A percentile compares a stretch with the other conserved stretches of the same genome.
These are phyloP conservation scores for Apamea crenata DNA, from an alignment of 2,888 invertebrate species.

Conservation along the genomic window DNA sequence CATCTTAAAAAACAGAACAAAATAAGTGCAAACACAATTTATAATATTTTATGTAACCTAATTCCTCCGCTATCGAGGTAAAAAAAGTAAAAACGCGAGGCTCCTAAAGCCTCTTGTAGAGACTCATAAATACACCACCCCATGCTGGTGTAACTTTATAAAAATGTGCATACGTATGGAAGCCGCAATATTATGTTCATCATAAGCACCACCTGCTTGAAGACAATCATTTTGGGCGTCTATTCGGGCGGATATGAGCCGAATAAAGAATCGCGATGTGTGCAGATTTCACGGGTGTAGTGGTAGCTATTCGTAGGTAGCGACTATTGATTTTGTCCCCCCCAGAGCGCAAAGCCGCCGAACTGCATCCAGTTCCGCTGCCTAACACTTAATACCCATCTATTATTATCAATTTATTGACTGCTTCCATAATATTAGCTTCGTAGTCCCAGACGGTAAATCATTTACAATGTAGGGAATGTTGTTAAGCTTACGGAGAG, in stretches of 20 bases:
- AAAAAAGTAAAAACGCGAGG: conserved; percentile 22
- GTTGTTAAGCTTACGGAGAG: conserved; percentile 33
- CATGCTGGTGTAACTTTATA: conserved; percentile 44
- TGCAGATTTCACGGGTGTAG: conserved; percentile 84
- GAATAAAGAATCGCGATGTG: conserved; percentile 87
- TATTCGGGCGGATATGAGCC: conserved; percentile 78
- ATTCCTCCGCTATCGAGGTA: conserved; percentile 24
- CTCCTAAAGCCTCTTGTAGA: conserved; percentile 36
- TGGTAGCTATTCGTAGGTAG: conserved; percentile 85
- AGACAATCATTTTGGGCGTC: conserved; percentile 79
- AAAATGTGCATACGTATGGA: conserved; percentile 66
- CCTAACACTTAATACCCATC: conserved; percentile 79
- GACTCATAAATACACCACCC: conserved; percentile 47
- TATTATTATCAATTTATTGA: conserved; percentile 86
- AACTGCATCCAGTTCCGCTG: conserved; percentile 80
- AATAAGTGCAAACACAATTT: conserved; percentile 10
- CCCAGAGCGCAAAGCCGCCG: conserved; percentile 84
- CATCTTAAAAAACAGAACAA: conserved; percentile 7
- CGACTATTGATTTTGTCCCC: conserved; percentile 90
- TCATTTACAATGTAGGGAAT: conserved; percentile 31
- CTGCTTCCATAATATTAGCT: conserved; percentile 71
- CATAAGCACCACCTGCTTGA: conserved; percentile 81
- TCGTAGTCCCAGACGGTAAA: conserved; percentile 46
- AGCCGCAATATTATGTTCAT: conserved; percentile 70
- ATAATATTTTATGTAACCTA: conserved; percentile 38